Base-by-base conservation (phyloP, 2,797 vertebrate species). In the Acipenser oxyrinchus region DNA sequence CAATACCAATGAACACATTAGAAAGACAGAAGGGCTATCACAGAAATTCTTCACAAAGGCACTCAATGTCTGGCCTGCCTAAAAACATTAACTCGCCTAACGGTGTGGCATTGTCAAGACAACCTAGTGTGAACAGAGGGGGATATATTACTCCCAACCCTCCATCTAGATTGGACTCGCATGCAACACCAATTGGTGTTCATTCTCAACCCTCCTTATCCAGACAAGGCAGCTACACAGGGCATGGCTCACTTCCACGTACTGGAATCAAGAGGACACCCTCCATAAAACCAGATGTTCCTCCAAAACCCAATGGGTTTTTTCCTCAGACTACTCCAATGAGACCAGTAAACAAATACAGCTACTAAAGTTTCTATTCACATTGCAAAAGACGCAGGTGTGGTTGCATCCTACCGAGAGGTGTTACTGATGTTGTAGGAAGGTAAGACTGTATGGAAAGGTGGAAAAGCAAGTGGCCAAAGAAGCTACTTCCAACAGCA, bases 311-410 rank as follows among this genome's bases (percentile, higher is more conserved):
- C 74, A 96, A 87, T 72, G 84, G 94, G 10, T 97, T 98, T 65
- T 86, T 90, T 72, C 95, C 93, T 81, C 95, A 97, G 77, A 94
- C 93, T 65, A 86, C 94, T 12, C 91, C 96, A 73, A 93, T 95
- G 87, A 92, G 95, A 87, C 90, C 93, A 70, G 91, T 95, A 77
- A 98, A 96, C 83, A 99, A 99, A 84, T 99, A 96, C 82, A 98
- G 93, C 77, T 99, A 98, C 87, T 98, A 89, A 86, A 79, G 81
- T 75, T 72, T 66, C 66, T 73, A 78, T 77, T 73, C 51, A 55
- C 78, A 61, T 81, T 83, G 83, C 79, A 77, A 72, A 77, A 81
- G 74, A 78, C 84, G 86, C 74, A 77, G 77, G 71, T 71, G 77
- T 76, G 75, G 77, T 79, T 66, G 71, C 78, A 78, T 60, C 82